These are phyloP conservation scores for Drosophila yooni DNA, from an alignment of 2,888 invertebrate species.

Conservation along the genomic window DNA sequence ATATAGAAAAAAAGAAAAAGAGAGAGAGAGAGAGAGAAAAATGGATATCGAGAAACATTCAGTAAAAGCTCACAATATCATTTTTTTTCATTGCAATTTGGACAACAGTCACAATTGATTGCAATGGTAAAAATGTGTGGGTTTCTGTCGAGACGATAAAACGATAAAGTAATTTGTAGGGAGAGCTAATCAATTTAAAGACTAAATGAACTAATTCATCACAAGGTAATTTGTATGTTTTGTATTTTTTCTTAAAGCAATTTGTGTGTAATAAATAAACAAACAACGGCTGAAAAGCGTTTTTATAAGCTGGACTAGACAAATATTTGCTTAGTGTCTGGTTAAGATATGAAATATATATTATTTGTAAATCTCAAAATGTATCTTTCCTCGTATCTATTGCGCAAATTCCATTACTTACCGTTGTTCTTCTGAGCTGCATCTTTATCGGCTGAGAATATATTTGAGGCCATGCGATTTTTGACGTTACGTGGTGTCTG, in stretches of 20 bases:
- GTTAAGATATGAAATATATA: neutral
- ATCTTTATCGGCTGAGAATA: constrained; percentile 85
- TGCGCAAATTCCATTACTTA: constrained; percentile 59
- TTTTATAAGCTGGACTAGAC: constrained; percentile 7
- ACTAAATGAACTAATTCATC: neutral
- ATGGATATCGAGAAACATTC: constrained; percentile 42
- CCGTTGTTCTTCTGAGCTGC: constrained; percentile 83
- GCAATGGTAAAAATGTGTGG: neutral
- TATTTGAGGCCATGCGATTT: constrained; percentile 85
- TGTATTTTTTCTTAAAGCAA: neutral
- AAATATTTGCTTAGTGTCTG: constrained; percentile 1
- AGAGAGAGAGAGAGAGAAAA: constrained; percentile 54
- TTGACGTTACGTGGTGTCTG: constrained; percentile 84
- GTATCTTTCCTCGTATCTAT: neutral
- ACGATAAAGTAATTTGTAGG: neutral
- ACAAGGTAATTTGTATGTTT: neutral
- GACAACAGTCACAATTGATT: neutral
- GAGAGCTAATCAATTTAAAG: neutral
- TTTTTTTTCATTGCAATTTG: constrained; percentile 3
- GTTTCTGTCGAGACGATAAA: neutral
- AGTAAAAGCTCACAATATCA: constrained; percentile 35
- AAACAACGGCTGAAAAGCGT: constrained; percentile 23
- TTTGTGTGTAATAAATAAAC: constrained; percentile 18
- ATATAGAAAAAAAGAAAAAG: constrained; percentile 61
- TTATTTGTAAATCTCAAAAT: neutral